These are phyloP conservation scores for Chondrilla cf. caribensis DNA, from an alignment of 37 sponge, comb jelly and placozoan genomes.

Conservation along the genomic window DNA sequence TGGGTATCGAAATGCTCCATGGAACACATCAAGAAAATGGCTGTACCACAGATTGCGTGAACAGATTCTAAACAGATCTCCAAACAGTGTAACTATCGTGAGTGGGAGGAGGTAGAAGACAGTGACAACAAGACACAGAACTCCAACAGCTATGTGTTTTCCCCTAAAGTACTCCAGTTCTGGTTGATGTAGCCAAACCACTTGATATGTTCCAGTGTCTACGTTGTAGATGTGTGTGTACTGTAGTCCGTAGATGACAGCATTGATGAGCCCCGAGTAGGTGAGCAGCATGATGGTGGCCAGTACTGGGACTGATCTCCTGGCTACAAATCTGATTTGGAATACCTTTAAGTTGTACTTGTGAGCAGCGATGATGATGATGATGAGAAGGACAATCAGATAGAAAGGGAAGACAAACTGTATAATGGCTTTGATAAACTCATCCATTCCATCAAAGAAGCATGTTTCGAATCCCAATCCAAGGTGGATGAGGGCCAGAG, in stretches of 20 bases:
- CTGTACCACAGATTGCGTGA: not conserved
- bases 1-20: not conserved
- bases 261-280: not conserved
- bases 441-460: conserved; percentile 20
- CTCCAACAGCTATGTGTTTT: not conserved
- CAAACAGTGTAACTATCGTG: not conserved
- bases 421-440: not conserved
- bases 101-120: not conserved
- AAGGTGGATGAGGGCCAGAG: not conserved
- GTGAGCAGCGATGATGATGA: conserved; percentile 6
- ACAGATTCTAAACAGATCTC: not conserved
- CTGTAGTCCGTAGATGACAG: not conserved
- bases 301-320: conserved; percentile 8
- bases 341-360: not conserved
- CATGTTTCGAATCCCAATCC: not conserved
- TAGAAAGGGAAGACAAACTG: conserved; percentile 25
- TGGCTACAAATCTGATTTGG: not conserved
- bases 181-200: not conserved
- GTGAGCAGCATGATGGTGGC: conserved; percentile 8
- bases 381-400: not conserved
- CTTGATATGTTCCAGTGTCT: no score
- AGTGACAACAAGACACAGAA: not conserved
- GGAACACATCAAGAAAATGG: conserved; percentile 4
- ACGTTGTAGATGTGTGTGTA: not conserved
- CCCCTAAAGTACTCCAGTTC: not conserved